These are phyloP conservation scores for Burhinus oedicnemus DNA, from an alignment of 2,113 vertebrate species.

Conservation along the genomic window DNA sequence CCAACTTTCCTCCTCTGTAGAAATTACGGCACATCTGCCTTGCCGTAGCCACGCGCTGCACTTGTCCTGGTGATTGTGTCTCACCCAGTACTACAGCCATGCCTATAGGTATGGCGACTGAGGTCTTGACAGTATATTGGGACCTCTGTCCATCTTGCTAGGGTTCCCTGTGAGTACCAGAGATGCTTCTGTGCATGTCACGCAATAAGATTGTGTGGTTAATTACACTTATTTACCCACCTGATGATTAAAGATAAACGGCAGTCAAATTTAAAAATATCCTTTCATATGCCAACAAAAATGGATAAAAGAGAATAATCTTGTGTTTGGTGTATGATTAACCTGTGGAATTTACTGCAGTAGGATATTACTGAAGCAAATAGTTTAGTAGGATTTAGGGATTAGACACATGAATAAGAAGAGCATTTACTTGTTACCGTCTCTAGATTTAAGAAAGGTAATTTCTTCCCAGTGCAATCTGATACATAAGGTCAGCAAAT, in stretches of 20 bases:
- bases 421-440: slow-evolving; percentile 9
- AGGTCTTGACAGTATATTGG: not conserved
- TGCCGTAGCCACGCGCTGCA: not conserved
- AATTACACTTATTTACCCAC: not conserved
- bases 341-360: slow-evolving; percentile 73
- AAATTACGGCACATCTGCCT: not conserved
- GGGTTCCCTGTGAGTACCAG: not conserved
- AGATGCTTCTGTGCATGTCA: not conserved
- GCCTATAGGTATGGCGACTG: not conserved
- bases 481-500: not conserved
- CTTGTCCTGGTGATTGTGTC: not conserved
- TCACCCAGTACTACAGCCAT: not conserved
- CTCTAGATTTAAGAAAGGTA: slow-evolving; percentile 9
- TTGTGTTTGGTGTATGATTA: slow-evolving; percentile 67
- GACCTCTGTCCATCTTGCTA: not conserved
- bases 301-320: slow-evolving; percentile 57
- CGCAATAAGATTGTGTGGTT: not conserved
- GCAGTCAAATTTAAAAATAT: not conserved
- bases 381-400: slow-evolving; percentile 64
- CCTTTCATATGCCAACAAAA: not conserved
- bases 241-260: not conserved
- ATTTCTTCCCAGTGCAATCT: not conserved
- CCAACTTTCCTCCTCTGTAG: not conserved
- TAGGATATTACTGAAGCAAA: slow-evolving; percentile 55
- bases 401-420: slow-evolving; percentile 59